Conservation (phyloP, 1,140 invertebrate genomes). For the Aplysia californica region DNA sequence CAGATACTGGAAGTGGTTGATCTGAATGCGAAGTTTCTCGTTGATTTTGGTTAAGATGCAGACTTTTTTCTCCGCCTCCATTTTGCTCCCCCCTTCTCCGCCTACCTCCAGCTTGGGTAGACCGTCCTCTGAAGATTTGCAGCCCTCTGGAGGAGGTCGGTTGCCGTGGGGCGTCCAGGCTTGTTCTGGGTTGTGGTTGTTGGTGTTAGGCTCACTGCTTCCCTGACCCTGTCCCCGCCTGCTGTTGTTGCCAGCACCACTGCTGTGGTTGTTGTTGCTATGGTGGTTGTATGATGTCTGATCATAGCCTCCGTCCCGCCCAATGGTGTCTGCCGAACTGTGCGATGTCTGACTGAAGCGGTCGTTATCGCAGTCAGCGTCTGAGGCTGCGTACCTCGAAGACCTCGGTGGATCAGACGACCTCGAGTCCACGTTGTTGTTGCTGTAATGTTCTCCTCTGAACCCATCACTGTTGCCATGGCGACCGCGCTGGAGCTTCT, state of each 20-base stretch:
- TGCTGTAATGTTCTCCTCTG: not conserved
- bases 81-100: too few species aligned
- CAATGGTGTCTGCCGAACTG: conserved; percentile 7
- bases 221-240: conserved; percentile 41
- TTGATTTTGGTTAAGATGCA: conserved; percentile 51
- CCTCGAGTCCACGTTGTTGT: not conserved
- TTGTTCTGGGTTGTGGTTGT: not conserved
- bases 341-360: conserved; percentile 11
- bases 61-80: conserved; percentile 28
- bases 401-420: not conserved
- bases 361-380: conserved; percentile 24
- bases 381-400: not conserved
- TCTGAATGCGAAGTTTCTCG: conserved; percentile 55
- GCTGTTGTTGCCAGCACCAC: conserved; percentile 26
- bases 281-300: not conserved
- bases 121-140: conserved; percentile 2
- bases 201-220: conserved; percentile 29
- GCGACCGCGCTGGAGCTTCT: not conserved
- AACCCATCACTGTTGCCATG: not conserved
- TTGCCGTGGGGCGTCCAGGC: not conserved
- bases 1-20: conserved; percentile 91
- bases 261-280: not conserved
- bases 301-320: not conserved
- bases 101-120: too few species aligned
- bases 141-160: conserved; percentile 9